phyloP scores from a whole-genome alignment of 2,113 vertebrate species.

The Boleophthalmus pectinirostris region DNA sequence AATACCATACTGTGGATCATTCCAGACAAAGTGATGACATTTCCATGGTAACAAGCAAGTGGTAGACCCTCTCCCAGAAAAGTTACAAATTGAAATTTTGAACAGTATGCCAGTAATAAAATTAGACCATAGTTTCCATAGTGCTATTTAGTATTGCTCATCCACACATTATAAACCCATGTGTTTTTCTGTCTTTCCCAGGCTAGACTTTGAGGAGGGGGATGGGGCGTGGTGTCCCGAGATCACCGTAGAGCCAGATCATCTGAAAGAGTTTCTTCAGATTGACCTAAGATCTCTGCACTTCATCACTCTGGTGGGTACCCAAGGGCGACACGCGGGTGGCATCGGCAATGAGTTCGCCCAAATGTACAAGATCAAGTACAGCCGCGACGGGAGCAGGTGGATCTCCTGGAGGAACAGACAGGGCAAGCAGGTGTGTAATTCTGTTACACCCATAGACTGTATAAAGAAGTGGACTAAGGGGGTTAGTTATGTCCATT shows the following conservation, averaged over 20 bases:
- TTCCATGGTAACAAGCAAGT: no score
- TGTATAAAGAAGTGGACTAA: no score
- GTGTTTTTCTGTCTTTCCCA: slow-evolving; percentile 44
- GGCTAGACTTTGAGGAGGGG: slow-evolving; percentile 91
- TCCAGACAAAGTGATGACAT: no score
- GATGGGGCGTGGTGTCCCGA: slow-evolving; percentile 97
- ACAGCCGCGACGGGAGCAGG: slow-evolving; percentile 93
- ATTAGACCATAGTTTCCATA: no score
- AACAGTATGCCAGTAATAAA: no score
- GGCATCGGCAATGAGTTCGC: slow-evolving; percentile 96
- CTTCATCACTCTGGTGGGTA: slow-evolving; percentile 96
- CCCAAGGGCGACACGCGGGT: slow-evolving; percentile 91
- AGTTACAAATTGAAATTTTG: no score
- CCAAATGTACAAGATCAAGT: slow-evolving; percentile 96
- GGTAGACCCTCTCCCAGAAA: no score
- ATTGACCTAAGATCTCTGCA: slow-evolving; percentile 90
- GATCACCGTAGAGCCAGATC: slow-evolving; percentile 85
- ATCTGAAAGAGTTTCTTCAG: slow-evolving; percentile 95
- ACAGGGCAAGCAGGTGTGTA: slow-evolving; percentile 85
- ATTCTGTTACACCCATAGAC: neutral
- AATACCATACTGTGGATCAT: no score
- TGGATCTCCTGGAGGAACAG: slow-evolving; percentile 96
- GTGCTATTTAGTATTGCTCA: neutral
- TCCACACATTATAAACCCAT: neutral
- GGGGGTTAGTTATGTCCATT: no score